Evolutionary conservation across 2,888 invertebrate species (phyloP), one percentile per base, ranked within the genome.

Genomic region (Drosophila cognata): DNA sequence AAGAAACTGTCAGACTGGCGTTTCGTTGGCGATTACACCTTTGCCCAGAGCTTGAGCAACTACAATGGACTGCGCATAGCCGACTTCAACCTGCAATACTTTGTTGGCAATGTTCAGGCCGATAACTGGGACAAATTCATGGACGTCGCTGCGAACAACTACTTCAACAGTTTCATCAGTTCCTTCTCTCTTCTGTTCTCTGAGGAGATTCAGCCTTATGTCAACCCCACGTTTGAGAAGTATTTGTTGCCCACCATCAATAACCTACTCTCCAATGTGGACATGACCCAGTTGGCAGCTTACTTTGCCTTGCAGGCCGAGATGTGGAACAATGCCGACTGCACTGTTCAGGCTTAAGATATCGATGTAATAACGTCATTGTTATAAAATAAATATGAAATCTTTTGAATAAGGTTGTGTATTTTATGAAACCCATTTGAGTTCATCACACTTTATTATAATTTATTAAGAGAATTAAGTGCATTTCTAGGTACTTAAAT

Each of bases 81-180:
- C 0, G 79, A 90, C 59, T 72, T 87, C 29, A 63, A 84, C 10
- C 66, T 81, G 43, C 53, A 81, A 5, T 74, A 85, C 29, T 82
- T 72, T 31, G 21, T 91, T 11, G 88, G 74, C 5, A 80, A 81
- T 57, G 64, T 86, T 2, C 28, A 72, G n/a, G 57, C 64, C 7
- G 66, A 76, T 28, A 82, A 80, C 63, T 82, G 90, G 79, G 82
- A 92, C 41, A 53, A 71, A 6, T 38, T 79, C n/a, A 84, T 82
- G 88, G 81, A 88, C 55, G 77, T 84, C 18, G 77, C 89, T 1
- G 38, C 72, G 7, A 92, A 91, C 53, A 88, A 88, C 53, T 88
- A 82, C 50, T 33, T 70, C 21, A 91, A 92, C 38, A 56, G 70
- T 6, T 78, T 75, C 28, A 46, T 68, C 21, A 64, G 58, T n/a